A percentile compares a stretch with the other conserved stretches of the same genome.
phyloP scores from a whole-genome alignment of 2,888 invertebrate genomes.

The Eudemis profundana region DNA sequence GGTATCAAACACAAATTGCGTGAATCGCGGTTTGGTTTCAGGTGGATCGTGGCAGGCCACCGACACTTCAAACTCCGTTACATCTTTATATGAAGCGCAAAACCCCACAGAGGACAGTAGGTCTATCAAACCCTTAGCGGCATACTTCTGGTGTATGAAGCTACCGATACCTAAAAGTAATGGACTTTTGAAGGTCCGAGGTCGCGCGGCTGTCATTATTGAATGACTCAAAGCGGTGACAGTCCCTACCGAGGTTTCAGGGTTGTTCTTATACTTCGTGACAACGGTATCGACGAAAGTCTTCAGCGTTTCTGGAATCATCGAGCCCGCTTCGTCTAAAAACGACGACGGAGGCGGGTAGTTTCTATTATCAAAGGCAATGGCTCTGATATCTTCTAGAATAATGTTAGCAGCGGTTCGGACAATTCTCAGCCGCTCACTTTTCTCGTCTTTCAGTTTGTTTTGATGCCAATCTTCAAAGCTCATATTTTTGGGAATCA shows the following conservation, averaged over 20 bases:
- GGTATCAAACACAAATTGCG: constrained; percentile 20
- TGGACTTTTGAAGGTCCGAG: constrained; percentile 8
- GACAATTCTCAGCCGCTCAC: background rate
- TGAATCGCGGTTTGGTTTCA: background rate
- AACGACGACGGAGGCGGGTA: background rate
- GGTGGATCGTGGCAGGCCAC: background rate
- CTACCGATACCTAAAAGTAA: constrained; percentile 7
- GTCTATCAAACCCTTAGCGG: constrained; percentile 12
- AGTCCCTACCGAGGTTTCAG: background rate
- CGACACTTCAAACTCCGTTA: background rate
- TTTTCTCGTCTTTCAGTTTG: background rate
- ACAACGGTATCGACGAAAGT: constrained; percentile 5
- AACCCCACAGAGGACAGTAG: constrained; percentile 9
- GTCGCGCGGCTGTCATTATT: constrained; percentile 7
- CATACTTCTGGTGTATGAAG: constrained; percentile 15
- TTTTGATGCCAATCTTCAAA: background rate
- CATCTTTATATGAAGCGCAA: constrained; percentile 14
- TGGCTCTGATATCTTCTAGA: background rate
- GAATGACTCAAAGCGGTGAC: constrained; percentile 10
- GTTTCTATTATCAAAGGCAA: background rate
- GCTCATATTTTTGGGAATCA: no score
- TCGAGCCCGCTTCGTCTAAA: background rate
- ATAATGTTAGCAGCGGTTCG: constrained; percentile 9
- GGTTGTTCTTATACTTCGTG: constrained; percentile 1
- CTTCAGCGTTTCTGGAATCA: constrained; percentile 1